A percentile compares a stretch with the other conserved stretches of the same genome.
Evolutionary conservation across 2,888 invertebrate genomes (phyloP).

Genomic region (Gandaritis pyraliata): DNA sequence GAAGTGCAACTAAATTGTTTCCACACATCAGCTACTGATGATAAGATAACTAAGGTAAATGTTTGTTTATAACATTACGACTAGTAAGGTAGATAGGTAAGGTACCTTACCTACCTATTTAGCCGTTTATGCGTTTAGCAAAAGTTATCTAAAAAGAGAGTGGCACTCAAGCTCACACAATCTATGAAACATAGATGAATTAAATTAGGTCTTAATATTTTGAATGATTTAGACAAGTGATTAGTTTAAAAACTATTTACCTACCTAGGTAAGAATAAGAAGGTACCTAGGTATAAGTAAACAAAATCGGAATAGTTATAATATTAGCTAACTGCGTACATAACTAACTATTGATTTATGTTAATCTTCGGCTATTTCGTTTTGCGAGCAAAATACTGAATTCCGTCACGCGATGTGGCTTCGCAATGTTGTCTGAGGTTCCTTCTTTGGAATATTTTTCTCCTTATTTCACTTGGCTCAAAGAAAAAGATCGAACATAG

Average conservation of each 20-base stretch:
- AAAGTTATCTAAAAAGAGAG: slow-evolving; percentile 3
- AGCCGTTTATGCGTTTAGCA: not conserved
- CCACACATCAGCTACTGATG: slow-evolving; percentile 34
- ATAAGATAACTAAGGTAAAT: slow-evolving; percentile 38
- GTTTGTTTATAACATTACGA: slow-evolving; percentile 12
- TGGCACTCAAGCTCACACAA: not conserved
- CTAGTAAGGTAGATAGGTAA: too few species aligned
- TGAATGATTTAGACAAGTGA: too few species aligned
- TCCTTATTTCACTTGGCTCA: not conserved
- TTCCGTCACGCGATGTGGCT: slow-evolving; percentile 57
- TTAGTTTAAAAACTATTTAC: too few species aligned
- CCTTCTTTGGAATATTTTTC: not conserved
- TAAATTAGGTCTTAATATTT: too few species aligned
- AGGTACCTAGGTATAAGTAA: too few species aligned
- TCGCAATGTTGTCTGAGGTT: slow-evolving; percentile 38
- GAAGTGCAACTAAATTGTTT: slow-evolving; percentile 38
- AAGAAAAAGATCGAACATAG: too few species aligned
- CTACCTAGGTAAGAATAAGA: too few species aligned
- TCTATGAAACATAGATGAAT: too few species aligned
- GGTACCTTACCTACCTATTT: not conserved
- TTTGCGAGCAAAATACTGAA: slow-evolving; percentile 58
- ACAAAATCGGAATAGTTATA: slow-evolving; percentile 24
- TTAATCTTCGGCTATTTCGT: slow-evolving; percentile 54
- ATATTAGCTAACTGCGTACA: slow-evolving; percentile 45
- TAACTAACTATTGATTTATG: slow-evolving; percentile 64